Evolutionary conservation across 2,113 vertebrate genomes (phyloP), one percentile per base, ranked within the genome.

Genomic region (Eulemur macaco): DNA sequence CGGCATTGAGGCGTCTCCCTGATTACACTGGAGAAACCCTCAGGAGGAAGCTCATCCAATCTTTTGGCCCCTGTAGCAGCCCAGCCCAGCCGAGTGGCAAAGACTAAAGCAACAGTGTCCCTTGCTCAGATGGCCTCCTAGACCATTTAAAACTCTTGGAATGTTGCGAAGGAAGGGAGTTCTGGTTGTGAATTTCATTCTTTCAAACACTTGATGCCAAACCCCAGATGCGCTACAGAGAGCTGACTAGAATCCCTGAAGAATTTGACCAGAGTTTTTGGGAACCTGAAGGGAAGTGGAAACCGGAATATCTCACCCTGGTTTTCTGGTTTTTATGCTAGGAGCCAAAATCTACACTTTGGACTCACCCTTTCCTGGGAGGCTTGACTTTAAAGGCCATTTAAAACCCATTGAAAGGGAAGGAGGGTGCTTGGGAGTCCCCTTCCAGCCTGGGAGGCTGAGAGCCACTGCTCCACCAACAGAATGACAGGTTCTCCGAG

Each of bases 221-320:
- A 39, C 52, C 47, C 63, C 77, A 92, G 90, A 71, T 97, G 95
- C 95, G 89, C 94, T 97, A 69, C 96, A 91, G 91, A 92, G 21
- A 0, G 97, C 97, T 94, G 96, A 96, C 96, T 91, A 27, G 87
- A 98, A 97, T 96, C 89, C 63, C 89, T 86, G 81, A 85, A 86
- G 97, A 87, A 91, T 54, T 91, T 96, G 96, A 95, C 96, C 96
- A 95, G 68, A 96, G 96, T 95, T 94, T 93, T 96, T 84, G 96
- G 95, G 97, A 96, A n/a, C 15, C 34, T 68, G 58, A 68, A 97
- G 10, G 73, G 6, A 25, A 2, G 42, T n/a, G 10, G 29, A 6
- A 10, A 2, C 60, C 10, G 11, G 64, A 20, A 39, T 45, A 52
- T 50, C 39, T 8, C 50, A 42, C 37, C 31, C 69, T 12, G 37